Evolutionary conservation across 2,888 invertebrate genomes (phyloP).

Genomic region (Adelognathus sp.): DNA sequence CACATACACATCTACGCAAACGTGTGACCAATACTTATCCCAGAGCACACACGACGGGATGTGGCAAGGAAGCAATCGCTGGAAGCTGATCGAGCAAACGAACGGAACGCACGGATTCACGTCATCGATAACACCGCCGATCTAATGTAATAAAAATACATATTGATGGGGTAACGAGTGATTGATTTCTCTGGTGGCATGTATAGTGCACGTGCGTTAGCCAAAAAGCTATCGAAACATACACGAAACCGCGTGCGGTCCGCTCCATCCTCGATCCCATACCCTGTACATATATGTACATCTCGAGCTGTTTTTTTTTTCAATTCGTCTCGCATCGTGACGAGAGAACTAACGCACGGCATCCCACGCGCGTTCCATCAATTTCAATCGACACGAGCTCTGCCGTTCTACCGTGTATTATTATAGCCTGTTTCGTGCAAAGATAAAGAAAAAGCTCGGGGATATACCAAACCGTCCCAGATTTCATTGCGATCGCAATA

Average conservation of each 20-base stretch:
- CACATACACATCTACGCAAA: not conserved
- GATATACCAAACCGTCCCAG: not conserved
- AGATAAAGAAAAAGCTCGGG: slow-evolving; percentile 21
- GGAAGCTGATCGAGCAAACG: slow-evolving; percentile 6
- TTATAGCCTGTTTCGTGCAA: slow-evolving; percentile 27
- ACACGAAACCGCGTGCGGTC: not conserved
- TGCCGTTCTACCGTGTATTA: slow-evolving; percentile 23
- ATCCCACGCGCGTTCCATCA: slow-evolving; percentile 19
- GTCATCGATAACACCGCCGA: slow-evolving; percentile 38
- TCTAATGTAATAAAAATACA: slow-evolving; percentile 57
- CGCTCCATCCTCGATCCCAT: slow-evolving; percentile 12
- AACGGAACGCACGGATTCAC: slow-evolving; percentile 17
- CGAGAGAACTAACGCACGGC: slow-evolving; percentile 24
- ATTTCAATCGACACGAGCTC: slow-evolving; percentile 20
- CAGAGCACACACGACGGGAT: not conserved
- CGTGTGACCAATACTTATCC: slow-evolving; percentile 32
- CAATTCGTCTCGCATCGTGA: slow-evolving; percentile 23
- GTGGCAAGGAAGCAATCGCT: not conserved
- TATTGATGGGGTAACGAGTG: slow-evolving; percentile 61
- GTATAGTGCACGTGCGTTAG: not conserved
- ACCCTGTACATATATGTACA: slow-evolving; percentile 33
- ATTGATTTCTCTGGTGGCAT: slow-evolving; percentile 58
- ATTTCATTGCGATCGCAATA: not conserved
- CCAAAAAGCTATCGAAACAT: slow-evolving; percentile 15
- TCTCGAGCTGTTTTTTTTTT: too few relatives aligned